Percentiles rank a stretch among this genome's conserved stretches.
Evolutionary conservation across 2,113 vertebrate species (phyloP).

Genomic region (Strix uralensis): DNA sequence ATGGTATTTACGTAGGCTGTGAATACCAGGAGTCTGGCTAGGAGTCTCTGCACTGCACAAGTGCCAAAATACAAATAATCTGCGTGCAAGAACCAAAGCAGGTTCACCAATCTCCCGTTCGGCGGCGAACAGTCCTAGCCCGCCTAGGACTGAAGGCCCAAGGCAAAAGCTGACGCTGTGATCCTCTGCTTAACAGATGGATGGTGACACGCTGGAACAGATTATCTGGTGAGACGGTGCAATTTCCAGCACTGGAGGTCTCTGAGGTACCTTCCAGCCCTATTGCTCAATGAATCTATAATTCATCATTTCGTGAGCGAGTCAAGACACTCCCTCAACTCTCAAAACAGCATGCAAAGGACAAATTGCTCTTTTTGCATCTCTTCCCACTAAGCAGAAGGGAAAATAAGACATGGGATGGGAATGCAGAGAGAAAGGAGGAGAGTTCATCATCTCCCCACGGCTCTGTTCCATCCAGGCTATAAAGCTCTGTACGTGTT

Average conservation of each 20-base stretch:
- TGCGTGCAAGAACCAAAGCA: background rate
- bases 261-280: conserved; percentile 30
- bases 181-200: conserved; percentile 54
- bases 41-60: background rate
- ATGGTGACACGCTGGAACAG: conserved; percentile 48
- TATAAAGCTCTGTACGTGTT: background rate
- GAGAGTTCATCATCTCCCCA: background rate
- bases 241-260: conserved; percentile 44
- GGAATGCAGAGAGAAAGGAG: background rate
- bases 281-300: conserved; percentile 60
- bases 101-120: background rate
- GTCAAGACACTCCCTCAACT: conserved; percentile 31
- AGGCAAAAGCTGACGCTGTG: conserved; percentile 46
- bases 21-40: background rate
- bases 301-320: background rate
- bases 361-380: conserved; percentile 52
- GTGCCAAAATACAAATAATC: background rate
- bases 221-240: conserved; percentile 34
- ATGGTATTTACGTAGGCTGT: background rate
- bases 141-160: background rate
- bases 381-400: conserved; percentile 22
- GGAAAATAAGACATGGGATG: background rate
- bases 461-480: background rate
- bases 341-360: conserved; percentile 41
- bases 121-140: background rate